Conservation (phyloP, 2,888 invertebrate genomes). For the Pseudeuparius sepicola region DNA sequence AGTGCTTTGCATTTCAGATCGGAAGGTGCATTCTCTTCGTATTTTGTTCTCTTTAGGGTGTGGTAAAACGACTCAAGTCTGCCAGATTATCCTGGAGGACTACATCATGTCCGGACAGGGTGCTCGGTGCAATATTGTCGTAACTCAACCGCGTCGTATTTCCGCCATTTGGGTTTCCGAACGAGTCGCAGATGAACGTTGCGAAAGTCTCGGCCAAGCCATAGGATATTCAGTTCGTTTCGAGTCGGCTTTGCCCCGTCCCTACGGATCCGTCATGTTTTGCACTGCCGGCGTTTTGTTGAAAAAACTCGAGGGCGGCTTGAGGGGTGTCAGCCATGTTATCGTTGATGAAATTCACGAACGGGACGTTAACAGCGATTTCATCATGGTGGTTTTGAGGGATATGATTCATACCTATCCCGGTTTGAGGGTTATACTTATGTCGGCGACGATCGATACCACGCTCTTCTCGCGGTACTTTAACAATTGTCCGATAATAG, state of each 20-base stretch:
- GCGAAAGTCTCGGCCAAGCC: slow-evolving; percentile 75
- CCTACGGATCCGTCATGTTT: slow-evolving; percentile 89
- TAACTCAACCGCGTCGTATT: slow-evolving; percentile 93
- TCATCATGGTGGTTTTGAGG: slow-evolving; percentile 83
- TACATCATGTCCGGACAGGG: slow-evolving; percentile 82
- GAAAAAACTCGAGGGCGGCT: slow-evolving; percentile 83
- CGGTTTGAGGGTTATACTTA: slow-evolving; percentile 84
- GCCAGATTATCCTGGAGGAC: slow-evolving; percentile 93
- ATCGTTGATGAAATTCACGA: slow-evolving; percentile 97
- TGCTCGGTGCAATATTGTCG: slow-evolving; percentile 84
- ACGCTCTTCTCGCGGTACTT: slow-evolving; percentile 87
- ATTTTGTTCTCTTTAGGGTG: too few species aligned
- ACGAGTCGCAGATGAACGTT: slow-evolving; percentile 81
- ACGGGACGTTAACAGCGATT: slow-evolving; percentile 90
- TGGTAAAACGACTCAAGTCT: slow-evolving; percentile 84
- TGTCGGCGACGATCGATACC: slow-evolving; percentile 98
- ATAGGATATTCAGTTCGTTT: slow-evolving; percentile 88
- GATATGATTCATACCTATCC: slow-evolving; percentile 93
- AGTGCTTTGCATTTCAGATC: too few species aligned
- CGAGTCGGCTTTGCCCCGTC: slow-evolving; percentile 82
- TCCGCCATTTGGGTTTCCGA: slow-evolving; percentile 96
- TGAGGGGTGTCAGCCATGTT: slow-evolving; percentile 92
- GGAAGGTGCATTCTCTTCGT: too few species aligned
- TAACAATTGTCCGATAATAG: slow-evolving; percentile 81
- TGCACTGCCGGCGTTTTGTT: slow-evolving; percentile 93